Evolutionary conservation across 1,140 invertebrate species (phyloP).

Genomic region (Drosophila funebris): DNA sequence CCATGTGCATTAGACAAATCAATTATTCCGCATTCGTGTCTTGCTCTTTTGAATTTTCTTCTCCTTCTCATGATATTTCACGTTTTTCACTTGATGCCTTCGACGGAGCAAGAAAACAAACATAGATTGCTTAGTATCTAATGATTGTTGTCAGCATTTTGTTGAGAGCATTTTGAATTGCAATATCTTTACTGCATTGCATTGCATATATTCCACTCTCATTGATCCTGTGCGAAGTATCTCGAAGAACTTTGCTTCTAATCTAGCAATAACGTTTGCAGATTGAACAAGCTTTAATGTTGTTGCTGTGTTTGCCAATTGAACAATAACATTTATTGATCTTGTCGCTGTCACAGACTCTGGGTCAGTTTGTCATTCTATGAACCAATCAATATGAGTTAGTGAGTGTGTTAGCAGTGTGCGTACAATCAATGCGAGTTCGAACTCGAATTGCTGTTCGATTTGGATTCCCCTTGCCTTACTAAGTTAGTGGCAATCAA

Average conservation of each 20-base stretch:
- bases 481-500: slow-evolving; percentile 68
- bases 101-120: slow-evolving; percentile 18
- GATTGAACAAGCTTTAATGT: slow-evolving; percentile 2
- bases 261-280: slow-evolving; percentile 8
- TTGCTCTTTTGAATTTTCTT: not conserved
- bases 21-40: slow-evolving; percentile 61
- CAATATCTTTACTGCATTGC: not conserved
- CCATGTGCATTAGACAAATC: slow-evolving; percentile 71
- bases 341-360: slow-evolving; percentile 55
- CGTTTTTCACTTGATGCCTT: not conserved
- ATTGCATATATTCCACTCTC: not conserved
- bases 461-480: slow-evolving; percentile 54
- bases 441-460: slow-evolving; percentile 9
- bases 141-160: slow-evolving; percentile 35
- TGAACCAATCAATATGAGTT: slow-evolving; percentile 48
- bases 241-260: not conserved
- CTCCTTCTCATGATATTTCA: not conserved
- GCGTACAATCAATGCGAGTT: slow-evolving; percentile 23
- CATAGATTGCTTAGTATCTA: slow-evolving; percentile 23
- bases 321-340: slow-evolving; percentile 64
- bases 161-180: slow-evolving; percentile 25
- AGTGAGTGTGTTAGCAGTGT: slow-evolving; percentile 68
- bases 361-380: slow-evolving; percentile 74
- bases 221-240: not conserved
- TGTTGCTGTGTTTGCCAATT: slow-evolving; percentile 42